A percentile compares a stretch with the other conserved stretches of the same genome.
phyloP scores from a whole-genome alignment of 2,113 vertebrate genomes.

The Leptosomus discolor region DNA sequence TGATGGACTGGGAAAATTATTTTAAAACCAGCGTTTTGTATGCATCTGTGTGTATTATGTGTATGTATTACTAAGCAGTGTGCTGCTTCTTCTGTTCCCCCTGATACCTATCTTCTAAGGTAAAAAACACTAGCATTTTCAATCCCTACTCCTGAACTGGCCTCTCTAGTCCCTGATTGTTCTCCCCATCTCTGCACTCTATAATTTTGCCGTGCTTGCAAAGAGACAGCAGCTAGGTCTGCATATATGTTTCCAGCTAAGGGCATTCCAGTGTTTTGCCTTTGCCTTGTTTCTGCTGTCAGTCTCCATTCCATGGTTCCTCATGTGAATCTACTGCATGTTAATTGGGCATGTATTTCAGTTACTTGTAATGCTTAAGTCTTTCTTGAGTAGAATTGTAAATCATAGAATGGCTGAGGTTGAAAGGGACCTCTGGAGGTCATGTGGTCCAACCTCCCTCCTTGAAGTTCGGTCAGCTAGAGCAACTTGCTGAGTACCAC shows the following conservation, averaged over 20 bases:
- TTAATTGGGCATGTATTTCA: not conserved
- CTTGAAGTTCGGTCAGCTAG: not conserved
- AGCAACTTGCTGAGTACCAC: not conserved
- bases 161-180: not conserved
- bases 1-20: not conserved
- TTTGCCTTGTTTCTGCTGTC: not conserved
- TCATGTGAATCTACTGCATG: not conserved
- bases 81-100: not conserved
- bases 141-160: not conserved
- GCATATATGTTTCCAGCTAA: not conserved
- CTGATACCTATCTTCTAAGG: not conserved
- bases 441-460: not conserved
- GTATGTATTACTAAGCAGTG: not conserved
- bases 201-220: not conserved
- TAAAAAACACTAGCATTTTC: not conserved
- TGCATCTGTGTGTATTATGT: not conserved
- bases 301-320: not conserved
- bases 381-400: not conserved
- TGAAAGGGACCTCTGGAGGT: not conserved
- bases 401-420: not conserved
- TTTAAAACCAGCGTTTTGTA: not conserved
- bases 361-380: not conserved
- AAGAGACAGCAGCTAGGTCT: not conserved
- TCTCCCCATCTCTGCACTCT: not conserved
- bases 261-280: not conserved